Evolutionary conservation across 2,113 vertebrate genomes (phyloP).

Genomic region (Balaeniceps rex): DNA sequence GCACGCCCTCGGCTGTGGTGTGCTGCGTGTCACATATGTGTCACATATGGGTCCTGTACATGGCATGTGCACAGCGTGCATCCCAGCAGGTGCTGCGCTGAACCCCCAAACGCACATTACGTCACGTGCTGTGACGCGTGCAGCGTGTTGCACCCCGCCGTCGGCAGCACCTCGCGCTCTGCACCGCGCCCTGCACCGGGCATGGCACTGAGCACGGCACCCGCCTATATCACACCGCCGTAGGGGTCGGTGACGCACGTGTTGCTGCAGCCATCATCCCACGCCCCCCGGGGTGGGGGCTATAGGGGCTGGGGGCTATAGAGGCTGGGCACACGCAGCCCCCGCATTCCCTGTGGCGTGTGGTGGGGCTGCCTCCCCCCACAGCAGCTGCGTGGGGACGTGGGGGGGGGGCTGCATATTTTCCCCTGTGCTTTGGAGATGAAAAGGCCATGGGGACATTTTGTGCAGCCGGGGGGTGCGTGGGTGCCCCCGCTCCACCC

Average conservation of each 20-base stretch:
- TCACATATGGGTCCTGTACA: not conserved
- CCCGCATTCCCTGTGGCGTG: too few species aligned
- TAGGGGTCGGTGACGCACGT: not conserved
- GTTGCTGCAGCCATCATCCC: not conserved
- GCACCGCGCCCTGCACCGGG: not conserved
- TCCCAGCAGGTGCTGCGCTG: not conserved
- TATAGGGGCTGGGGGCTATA: too few species aligned
- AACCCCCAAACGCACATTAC: too few species aligned
- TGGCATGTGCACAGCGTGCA: too few species aligned
- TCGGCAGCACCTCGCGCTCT: not conserved
- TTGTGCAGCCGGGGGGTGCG: not conserved
- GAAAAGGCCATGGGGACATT: not conserved
- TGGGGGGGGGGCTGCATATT: not conserved
- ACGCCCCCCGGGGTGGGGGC: not conserved
- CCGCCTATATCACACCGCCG: not conserved
- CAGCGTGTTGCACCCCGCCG: accelerated
- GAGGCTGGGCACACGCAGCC: not conserved
- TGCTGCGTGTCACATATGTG: not conserved
- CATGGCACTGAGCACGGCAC: not conserved
- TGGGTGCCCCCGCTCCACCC: not conserved
- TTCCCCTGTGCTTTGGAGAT: not conserved
- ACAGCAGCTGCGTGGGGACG: not conserved
- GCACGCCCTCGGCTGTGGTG: not conserved
- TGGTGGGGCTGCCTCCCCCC: not conserved
- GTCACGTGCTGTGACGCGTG: not conserved